Base-by-base conservation (phyloP, 2,888 invertebrate species). In the Drosophila birchii region DNA sequence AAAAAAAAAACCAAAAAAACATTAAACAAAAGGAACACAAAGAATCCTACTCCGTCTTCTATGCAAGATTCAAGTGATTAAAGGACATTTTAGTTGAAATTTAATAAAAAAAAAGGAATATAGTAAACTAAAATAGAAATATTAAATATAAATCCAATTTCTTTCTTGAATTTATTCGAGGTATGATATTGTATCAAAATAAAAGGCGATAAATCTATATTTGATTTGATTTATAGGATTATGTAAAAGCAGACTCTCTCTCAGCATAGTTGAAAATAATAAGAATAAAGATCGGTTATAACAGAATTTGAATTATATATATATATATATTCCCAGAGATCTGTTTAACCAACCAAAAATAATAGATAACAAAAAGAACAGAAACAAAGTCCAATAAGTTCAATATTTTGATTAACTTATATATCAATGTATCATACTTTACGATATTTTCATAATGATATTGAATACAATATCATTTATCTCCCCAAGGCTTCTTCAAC, bases 1-100 rank as follows among this genome's bases (percentile, higher is more conserved):
- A 16, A 38, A 45, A 60, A 55, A 43, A 43, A n/a, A 20, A 12
- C 6, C 26, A 55, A 43, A 43, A n/a, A 20, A 12, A 12, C 26
- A 26, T 26, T 26, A 20, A 7, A 7, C 12, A 6, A 23, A 26
- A 3, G 5, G 55, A 4, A 44, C 18, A 29, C 41, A 41, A 16
- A 41, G 43, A 57, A 57, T 38, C 36, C 51, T 26, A 18, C 34
- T 71, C 70, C 60, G 41, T 73, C 71, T 83, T 83, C 82, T 83
- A 83, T 83, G 82, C 82, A 83, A 87, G 88, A 81, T 78, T 79
- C 86, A 82, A 81, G 70, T 79, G 71, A 70, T 67, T 63, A 70
- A 32, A 29, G 38, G 38, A 29, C 54, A 38, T 54, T 59, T 32
- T 9, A 12, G 54, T 36, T 36, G 43, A 43, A 12, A 18, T 12